phyloP scores from a whole-genome alignment of 2,797 vertebrate species.

The Eulemur rubriventer region DNA sequence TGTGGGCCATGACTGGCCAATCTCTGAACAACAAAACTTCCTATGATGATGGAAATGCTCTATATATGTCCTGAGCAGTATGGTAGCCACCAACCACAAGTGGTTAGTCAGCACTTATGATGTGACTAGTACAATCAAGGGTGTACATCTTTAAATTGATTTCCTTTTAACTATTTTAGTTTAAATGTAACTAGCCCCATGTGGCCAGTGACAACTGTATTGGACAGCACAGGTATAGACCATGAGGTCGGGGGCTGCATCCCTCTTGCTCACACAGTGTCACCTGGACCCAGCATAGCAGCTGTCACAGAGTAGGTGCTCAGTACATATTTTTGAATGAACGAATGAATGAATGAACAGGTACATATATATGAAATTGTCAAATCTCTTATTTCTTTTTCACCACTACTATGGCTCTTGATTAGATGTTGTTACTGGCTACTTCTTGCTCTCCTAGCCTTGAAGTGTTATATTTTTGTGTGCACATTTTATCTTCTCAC shows the following conservation, averaged over 20 bases:
- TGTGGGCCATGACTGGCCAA: not conserved
- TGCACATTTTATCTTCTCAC: not conserved
- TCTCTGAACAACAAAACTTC: not conserved
- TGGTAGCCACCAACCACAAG: not conserved
- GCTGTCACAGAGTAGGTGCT: not conserved
- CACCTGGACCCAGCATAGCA: not conserved
- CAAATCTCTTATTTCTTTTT: not conserved
- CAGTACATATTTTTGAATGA: not conserved
- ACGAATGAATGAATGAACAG: not conserved
- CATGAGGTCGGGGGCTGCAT: not conserved
- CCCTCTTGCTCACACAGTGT: not conserved
- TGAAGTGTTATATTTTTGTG: not conserved
- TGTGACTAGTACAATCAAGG: not conserved
- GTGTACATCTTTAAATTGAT: not conserved
- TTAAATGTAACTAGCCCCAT: not conserved
- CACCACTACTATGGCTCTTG: not conserved
- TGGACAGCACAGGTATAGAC: not conserved
- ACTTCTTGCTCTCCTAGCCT: not conserved
- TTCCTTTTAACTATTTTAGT: not conserved
- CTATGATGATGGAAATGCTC: not conserved
- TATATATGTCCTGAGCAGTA: not conserved
- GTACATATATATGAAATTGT: not conserved
- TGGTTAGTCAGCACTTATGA: not conserved
- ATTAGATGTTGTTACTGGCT: not conserved
- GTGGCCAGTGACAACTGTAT: not conserved